Evolutionary conservation across 2,797 vertebrate species (phyloP).

Genomic region (Balearica regulorum): DNA sequence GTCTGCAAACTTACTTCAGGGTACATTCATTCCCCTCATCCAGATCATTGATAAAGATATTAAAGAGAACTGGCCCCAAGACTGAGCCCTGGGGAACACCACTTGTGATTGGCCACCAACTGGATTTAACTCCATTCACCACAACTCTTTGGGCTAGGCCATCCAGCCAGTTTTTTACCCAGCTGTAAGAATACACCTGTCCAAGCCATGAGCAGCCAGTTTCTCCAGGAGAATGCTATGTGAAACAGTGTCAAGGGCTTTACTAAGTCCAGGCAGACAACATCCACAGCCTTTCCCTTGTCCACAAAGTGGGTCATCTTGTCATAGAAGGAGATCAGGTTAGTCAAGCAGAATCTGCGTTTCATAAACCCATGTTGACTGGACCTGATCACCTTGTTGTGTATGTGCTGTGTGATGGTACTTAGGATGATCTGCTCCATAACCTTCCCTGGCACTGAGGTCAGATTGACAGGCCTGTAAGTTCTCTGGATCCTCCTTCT

Average conservation of each 20-base stretch:
- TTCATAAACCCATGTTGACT: background rate
- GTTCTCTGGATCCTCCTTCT: background rate
- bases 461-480: background rate
- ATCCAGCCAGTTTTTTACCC: background rate
- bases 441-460: accelerated
- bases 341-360: background rate
- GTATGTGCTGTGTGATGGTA: accelerated
- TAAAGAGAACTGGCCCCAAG: background rate
- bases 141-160: background rate
- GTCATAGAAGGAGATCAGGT: background rate
- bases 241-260: too few relatives aligned
- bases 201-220: background rate
- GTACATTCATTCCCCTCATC: accelerated
- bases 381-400: background rate
- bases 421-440: too few relatives aligned
- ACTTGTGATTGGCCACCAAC: too few relatives aligned
- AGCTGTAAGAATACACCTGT: background rate
- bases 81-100: background rate
- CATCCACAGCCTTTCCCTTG: background rate
- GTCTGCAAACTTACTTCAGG: background rate
- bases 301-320: background rate
- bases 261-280: too few relatives aligned
- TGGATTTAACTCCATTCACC: background rate
- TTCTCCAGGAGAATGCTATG: background rate
- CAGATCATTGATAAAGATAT: background rate